Conservation (phyloP, 2,888 invertebrate species). For the Neoascia interrupta region DNA sequence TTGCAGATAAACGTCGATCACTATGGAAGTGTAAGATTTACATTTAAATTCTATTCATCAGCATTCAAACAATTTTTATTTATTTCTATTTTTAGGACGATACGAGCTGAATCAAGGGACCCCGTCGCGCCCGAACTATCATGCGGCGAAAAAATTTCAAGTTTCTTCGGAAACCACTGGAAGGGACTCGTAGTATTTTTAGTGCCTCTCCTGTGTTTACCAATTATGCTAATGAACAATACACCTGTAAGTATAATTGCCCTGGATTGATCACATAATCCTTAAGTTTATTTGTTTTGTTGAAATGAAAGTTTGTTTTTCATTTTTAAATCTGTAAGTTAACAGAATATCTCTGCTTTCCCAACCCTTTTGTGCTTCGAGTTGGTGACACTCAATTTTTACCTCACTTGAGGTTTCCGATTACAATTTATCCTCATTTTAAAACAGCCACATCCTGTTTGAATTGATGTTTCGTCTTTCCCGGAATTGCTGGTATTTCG, state of each 20-base stretch:
- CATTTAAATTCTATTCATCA: neutral
- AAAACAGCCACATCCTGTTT: too few relatives aligned
- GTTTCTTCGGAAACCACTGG: constrained; percentile 86
- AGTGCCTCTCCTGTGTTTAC: constrained; percentile 85
- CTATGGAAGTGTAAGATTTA: constrained; percentile 64
- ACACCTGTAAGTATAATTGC: constrained; percentile 80
- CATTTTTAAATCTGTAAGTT: too few relatives aligned
- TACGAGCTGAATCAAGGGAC: constrained; percentile 35
- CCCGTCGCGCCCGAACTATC: constrained; percentile 41
- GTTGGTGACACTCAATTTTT: too few relatives aligned
- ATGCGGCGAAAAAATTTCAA: constrained; percentile 64
- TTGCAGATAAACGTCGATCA: constrained; percentile 52
- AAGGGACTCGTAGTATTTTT: constrained; percentile 85
- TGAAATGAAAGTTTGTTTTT: neutral
- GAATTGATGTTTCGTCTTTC: too few relatives aligned
- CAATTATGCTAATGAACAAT: constrained; percentile 83
- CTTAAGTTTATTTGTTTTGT: neutral
- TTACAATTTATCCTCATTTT: too few relatives aligned
- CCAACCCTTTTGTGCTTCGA: too few relatives aligned
- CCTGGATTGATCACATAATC: neutral
- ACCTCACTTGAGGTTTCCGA: too few relatives aligned
- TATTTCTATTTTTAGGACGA: constrained; percentile 33
- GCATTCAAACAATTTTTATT: neutral
- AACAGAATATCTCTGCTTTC: too few relatives aligned
- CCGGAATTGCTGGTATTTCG: too few relatives aligned